Evolutionary conservation across 2,113 vertebrate genomes (phyloP), one percentile per base, ranked within the genome.

Genomic region (Plecotus auritus): DNA sequence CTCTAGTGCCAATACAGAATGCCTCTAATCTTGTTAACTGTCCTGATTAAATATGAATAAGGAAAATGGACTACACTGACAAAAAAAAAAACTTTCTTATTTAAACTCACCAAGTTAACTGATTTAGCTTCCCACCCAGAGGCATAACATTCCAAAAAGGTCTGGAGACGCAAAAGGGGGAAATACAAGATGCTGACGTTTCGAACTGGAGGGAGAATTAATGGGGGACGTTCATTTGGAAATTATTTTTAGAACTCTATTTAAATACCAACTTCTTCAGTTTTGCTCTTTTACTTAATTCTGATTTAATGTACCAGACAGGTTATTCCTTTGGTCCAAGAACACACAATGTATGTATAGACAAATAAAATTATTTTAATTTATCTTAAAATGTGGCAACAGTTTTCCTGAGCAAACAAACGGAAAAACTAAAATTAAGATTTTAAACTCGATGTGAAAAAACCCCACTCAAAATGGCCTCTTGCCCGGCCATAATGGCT

Each of bases 241-340:
- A 88, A 93, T 66, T 77, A 82, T 89, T 84, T 92, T 51, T 40
- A 5, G 11, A 89, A 88, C 26, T 77, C 91, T 67, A 66, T 49
- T 67, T 90, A 95, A 96, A 84, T 87, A 10, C 73, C 45, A 88
- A 90, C 93, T 54, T 45, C n/a, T 77, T 88, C 51, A 56, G 59
- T 28, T 90, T 40, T 78, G 30, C 30, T 85, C 56, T 20, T 86
- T 81, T 83, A 90, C 17, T 69, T 78, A 96, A 93, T 45, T 69
- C 13, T 78, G 12, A 90, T 47, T 94, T 88, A 76, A 90, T 84
- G 85, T 20, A 49, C 61, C 77, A 88, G 59, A 61, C 30, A 96
- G 26, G 30, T 47, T 42, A 88, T 78, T 69, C 73, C 32, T 88
- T 64, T 56, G 64, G 23, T 28, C 35, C 49, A 85, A 51, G 23